phyloP scores from a whole-genome alignment of 2,888 invertebrate species.

The Clitarchus hookeri region DNA sequence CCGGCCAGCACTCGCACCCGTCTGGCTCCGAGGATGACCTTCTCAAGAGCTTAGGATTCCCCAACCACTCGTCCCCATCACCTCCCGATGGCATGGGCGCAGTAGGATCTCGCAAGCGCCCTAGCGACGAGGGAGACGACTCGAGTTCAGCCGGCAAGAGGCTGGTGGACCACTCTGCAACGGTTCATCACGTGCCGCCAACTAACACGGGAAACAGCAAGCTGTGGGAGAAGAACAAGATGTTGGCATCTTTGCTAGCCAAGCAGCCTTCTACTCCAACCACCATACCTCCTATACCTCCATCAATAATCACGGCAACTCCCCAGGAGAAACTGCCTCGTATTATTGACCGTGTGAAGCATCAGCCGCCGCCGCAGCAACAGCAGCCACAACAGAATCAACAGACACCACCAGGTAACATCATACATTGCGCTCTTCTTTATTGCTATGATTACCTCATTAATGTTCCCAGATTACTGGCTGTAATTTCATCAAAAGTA shows the following conservation, averaged over 20 bases:
- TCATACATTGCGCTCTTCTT: background rate
- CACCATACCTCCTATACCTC: slow-evolving; percentile 65
- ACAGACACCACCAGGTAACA: slow-evolving; percentile 43
- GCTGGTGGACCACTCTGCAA: slow-evolving; percentile 21
- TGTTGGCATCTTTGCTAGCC: slow-evolving; percentile 81
- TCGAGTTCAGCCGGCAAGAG: slow-evolving; percentile 46
- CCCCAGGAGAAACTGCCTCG: slow-evolving; percentile 70
- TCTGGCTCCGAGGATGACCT: slow-evolving; percentile 59
- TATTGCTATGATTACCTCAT: too few species aligned
- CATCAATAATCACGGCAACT: slow-evolving; percentile 67
- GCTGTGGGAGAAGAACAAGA: slow-evolving; percentile 81
- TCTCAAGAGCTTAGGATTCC: slow-evolving; percentile 62
- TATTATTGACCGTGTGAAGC: slow-evolving; percentile 42
- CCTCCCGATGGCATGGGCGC: slow-evolving; percentile 55
- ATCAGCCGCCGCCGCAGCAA: slow-evolving; percentile 37
- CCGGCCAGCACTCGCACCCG: slow-evolving; percentile 43
- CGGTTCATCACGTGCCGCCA: slow-evolving; percentile 15
- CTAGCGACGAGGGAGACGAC: slow-evolving; percentile 65
- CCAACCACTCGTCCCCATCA: slow-evolving; percentile 57
- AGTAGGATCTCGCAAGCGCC: slow-evolving; percentile 61
- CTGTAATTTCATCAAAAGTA: too few species aligned
- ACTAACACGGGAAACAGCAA: slow-evolving; percentile 57
- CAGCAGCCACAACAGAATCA: slow-evolving; percentile 46
- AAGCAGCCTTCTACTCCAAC: slow-evolving; percentile 71
- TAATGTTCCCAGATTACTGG: too few species aligned